Conservation (phyloP, 2,797 vertebrate species). For the Chiloscyllium punctatum region DNA sequence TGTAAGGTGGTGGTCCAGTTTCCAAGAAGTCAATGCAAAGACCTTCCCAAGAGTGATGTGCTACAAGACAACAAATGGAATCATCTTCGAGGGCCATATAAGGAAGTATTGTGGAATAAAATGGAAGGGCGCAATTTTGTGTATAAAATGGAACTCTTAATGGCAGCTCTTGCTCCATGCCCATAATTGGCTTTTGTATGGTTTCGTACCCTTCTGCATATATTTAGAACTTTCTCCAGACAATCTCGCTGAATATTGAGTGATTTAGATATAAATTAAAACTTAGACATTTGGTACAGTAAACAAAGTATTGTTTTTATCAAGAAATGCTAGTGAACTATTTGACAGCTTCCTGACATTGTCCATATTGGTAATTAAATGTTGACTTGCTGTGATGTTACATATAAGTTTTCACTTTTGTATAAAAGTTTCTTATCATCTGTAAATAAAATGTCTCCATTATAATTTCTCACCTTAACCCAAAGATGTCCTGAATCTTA, state of each 20-base stretch:
- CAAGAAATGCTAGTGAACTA: not conserved
- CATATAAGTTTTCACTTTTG: not conserved
- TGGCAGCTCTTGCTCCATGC: constrained; percentile 87
- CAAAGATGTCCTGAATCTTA: not conserved
- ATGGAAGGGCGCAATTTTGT: constrained; percentile 98
- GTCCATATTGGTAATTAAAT: not conserved
- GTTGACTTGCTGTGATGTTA: not conserved
- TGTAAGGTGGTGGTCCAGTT: constrained; percentile 88
- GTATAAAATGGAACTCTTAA: constrained; percentile 97
- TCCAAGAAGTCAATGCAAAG: constrained; percentile 81
- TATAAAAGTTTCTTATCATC: not conserved
- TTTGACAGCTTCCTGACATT: not conserved
- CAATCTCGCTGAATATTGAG: not conserved
- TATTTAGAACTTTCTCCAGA: not conserved
- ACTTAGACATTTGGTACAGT: not conserved
- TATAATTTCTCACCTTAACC: not conserved
- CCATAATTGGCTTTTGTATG: constrained; percentile 45
- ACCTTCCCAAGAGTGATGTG: constrained; percentile 83
- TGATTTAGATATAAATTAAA: constrained; percentile 13
- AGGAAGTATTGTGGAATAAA: constrained; percentile 88
- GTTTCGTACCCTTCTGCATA: not conserved
- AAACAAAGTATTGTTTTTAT: not conserved
- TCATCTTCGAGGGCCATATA: constrained; percentile 81
- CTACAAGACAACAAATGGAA: constrained; percentile 90
- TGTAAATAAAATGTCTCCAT: constrained; percentile 30